Base-by-base conservation (phyloP, 2,888 invertebrate genomes). In the Mechanitis messenoides region DNA sequence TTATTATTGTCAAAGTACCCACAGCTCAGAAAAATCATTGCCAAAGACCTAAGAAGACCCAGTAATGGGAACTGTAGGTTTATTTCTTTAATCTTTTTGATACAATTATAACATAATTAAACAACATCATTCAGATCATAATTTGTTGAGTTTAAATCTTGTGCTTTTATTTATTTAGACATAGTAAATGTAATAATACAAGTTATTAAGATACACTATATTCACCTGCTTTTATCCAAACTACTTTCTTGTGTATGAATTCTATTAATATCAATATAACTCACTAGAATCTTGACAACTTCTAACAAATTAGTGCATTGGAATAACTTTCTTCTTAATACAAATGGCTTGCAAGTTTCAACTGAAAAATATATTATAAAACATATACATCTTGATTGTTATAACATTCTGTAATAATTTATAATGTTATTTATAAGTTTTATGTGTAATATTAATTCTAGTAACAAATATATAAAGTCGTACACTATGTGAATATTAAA, bases 241-340 rank as follows among this genome's bases (percentile, higher is more conserved):
- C 63, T 66, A 31, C 38, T 62, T 58, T 83, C 81, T 46, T 79
- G 79, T 31, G 63, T 56, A 66, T 79, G 76, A 58, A 88, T 65
- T 75, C 83, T 85, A 56, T 78, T 81, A 9, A 81, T 57, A 70
- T 90, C 89, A 60, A 84, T 69, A 74, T 83, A 65, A 60, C 70
- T 75, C 2, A 87, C 71, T 47, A 90, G 72, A 63, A 83, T 78
- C 69, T 85, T 87, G 0, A 90, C 80, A 56, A 87, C 78, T 62
- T 90, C 89, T 55, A 88, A 68, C 28, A 90, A 70, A 71, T 81
- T 87, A n/a, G 79, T 65, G 70, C 83, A 90, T 64, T 86, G 87
- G 53, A 84, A 72, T 61, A 91, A 71, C 67, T 79, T 84, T 58
- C 76, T 88, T 58, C 88, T 77, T 56, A 90, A 71, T 12, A 71